Conservation (phyloP, 1,140 invertebrate genomes). For the Spodoptera litura region DNA sequence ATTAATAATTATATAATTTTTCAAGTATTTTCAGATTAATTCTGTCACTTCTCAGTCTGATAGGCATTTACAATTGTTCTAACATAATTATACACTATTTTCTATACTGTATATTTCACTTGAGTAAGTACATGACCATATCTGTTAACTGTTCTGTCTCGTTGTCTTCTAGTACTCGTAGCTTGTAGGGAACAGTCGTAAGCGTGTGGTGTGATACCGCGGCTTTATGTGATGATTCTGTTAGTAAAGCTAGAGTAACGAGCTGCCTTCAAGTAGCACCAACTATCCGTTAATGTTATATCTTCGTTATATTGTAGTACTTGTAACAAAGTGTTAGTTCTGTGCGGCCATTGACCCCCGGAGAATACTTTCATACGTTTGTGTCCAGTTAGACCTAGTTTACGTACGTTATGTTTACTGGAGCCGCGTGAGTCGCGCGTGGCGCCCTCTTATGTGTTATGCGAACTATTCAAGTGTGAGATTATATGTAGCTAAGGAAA, state of each 20-base stretch:
- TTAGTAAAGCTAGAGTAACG: constrained; percentile 58
- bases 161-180: constrained; percentile 32
- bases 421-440: constrained; percentile 17
- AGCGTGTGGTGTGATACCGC: constrained; percentile 50
- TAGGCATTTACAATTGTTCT: constrained; percentile 41
- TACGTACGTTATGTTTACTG: constrained; percentile 22
- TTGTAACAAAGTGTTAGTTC: constrained; percentile 33
- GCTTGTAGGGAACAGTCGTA: constrained; percentile 27
- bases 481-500: constrained; percentile 55
- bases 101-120: constrained; percentile 33
- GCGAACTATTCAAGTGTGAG: constrained; percentile 47
- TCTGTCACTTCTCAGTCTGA: constrained; percentile 32
- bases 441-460: background rate
- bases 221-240: constrained; percentile 34
- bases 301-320: constrained; percentile 27
- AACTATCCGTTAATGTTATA: constrained; percentile 24
- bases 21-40: constrained; percentile 16
- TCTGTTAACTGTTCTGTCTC: constrained; percentile 2
- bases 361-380: constrained; percentile 33
- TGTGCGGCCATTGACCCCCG: constrained; percentile 34
- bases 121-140: constrained; percentile 23
- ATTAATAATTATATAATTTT: background rate
- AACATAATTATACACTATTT: constrained; percentile 38
- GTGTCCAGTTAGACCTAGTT: constrained; percentile 24
- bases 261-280: constrained; percentile 65